Conservation (phyloP, 2,113 vertebrate species). For the Choloepus hoffmanni region DNA sequence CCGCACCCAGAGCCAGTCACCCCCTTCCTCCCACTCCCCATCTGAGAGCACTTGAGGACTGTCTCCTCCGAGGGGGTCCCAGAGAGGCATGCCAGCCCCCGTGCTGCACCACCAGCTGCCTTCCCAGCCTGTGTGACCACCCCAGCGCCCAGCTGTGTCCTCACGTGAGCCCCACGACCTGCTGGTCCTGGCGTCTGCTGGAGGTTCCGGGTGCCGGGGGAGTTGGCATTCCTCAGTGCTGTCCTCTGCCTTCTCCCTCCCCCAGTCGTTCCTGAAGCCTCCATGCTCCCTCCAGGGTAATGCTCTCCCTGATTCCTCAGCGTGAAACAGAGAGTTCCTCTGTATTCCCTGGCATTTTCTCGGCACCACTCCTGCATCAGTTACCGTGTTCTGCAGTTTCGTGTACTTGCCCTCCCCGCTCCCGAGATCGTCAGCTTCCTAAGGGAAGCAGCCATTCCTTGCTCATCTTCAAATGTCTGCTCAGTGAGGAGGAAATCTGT, state of each 20-base stretch:
- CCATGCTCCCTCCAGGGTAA: accelerated
- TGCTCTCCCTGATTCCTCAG: not conserved
- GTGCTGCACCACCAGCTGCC: not conserved
- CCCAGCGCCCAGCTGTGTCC: not conserved
- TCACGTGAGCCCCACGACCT: not conserved
- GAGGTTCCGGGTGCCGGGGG: no score
- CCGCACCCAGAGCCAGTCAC: not conserved
- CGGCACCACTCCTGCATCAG: accelerated
- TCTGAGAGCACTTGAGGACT: not conserved
- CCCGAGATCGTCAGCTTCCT: no score
- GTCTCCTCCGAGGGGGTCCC: accelerated
- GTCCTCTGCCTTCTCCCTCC: not conserved
- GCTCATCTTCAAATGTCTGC: not conserved
- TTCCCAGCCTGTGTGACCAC: not conserved
- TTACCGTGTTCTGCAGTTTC: accelerated
- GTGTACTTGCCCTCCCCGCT: accelerated
- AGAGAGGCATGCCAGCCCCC: not conserved
- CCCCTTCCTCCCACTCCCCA: not conserved
- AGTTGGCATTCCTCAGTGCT: no score
- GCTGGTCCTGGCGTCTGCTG: not conserved
- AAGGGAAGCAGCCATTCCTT: accelerated
- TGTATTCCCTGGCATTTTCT: accelerated
- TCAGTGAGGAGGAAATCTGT: not conserved
- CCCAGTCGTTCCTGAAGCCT: accelerated
- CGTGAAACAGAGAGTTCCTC: accelerated